These are phyloP conservation scores for Bombus ignitus DNA, from an alignment of 1,140 invertebrate species.

Conservation along the genomic window DNA sequence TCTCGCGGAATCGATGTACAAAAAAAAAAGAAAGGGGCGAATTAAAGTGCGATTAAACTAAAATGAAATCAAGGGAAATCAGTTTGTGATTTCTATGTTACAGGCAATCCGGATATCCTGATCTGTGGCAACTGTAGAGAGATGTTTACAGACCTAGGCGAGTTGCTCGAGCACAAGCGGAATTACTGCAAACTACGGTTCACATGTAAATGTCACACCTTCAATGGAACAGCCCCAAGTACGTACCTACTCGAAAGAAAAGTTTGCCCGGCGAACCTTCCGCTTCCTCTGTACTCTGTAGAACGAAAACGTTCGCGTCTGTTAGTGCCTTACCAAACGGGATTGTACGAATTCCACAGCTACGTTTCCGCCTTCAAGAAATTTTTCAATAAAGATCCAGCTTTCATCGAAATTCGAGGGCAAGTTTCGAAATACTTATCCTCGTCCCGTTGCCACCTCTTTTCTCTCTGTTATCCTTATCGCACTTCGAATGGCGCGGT, in stretches of 20 bases:
- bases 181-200: conserved; percentile 92
- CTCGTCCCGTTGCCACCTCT: not conserved
- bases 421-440: conserved; percentile 16
- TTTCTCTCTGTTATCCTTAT: not conserved
- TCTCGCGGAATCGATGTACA: no score
- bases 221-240: conserved; percentile 83
- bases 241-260: conserved; percentile 68
- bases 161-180: conserved; percentile 93
- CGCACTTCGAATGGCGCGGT: not conserved
- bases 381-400: conserved; percentile 37
- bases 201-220: conserved; percentile 90
- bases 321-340: not conserved
- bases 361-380: not conserved
- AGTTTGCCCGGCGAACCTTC: conserved; percentile 22
- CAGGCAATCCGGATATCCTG: conserved; percentile 93
- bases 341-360: not conserved
- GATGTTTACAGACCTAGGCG: conserved; percentile 91
- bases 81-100: conserved; percentile 65
- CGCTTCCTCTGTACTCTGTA: conserved; percentile 6
- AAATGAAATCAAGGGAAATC: not conserved
- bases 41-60: not conserved
- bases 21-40: no score
- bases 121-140: conserved; percentile 95
- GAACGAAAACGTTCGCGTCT: conserved; percentile 43
- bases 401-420: conserved; percentile 27